Evolutionary conservation across 2,113 vertebrate species (phyloP).

Genomic region (Nibea coibor): DNA sequence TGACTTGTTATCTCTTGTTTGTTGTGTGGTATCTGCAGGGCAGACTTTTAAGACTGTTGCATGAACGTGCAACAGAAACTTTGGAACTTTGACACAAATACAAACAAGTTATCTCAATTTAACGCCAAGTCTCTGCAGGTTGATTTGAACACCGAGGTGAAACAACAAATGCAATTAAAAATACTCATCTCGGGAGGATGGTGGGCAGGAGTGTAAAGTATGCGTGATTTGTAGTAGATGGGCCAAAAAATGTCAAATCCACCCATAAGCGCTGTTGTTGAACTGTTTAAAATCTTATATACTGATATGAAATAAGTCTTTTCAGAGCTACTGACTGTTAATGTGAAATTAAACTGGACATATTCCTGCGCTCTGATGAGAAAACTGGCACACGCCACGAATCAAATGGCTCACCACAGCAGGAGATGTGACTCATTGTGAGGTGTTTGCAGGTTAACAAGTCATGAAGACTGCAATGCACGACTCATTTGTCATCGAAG

Average conservation of each 20-base stretch:
- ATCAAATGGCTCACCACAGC: slow-evolving; percentile 15
- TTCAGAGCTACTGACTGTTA: not conserved
- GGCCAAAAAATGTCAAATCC: slow-evolving; percentile 3
- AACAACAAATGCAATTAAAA: slow-evolving; percentile 13
- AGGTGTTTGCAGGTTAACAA: slow-evolving; percentile 51
- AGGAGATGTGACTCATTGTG: slow-evolving; percentile 42
- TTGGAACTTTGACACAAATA: not conserved
- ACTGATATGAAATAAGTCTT: not conserved
- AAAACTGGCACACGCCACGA: not conserved
- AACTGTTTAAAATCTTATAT: not conserved
- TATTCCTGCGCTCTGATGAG: slow-evolving; percentile 1
- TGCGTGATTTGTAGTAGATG: slow-evolving; percentile 42
- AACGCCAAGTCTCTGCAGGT: slow-evolving; percentile 4
- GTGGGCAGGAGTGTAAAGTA: slow-evolving; percentile 23
- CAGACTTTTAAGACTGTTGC: not conserved
- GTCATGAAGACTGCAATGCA: slow-evolving; percentile 32
- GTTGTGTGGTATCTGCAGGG: not conserved
- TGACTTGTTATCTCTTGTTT: not conserved
- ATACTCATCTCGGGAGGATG: not conserved
- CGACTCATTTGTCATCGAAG: slow-evolving; percentile 20
- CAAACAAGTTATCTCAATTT: not conserved
- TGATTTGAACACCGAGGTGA: slow-evolving; percentile 2
- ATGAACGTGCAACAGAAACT: not conserved
- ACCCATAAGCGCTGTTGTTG: not conserved
- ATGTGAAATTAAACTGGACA: not conserved